Base-by-base conservation (phyloP, 2,888 invertebrate genomes). In the Nymphalis urticae region DNA sequence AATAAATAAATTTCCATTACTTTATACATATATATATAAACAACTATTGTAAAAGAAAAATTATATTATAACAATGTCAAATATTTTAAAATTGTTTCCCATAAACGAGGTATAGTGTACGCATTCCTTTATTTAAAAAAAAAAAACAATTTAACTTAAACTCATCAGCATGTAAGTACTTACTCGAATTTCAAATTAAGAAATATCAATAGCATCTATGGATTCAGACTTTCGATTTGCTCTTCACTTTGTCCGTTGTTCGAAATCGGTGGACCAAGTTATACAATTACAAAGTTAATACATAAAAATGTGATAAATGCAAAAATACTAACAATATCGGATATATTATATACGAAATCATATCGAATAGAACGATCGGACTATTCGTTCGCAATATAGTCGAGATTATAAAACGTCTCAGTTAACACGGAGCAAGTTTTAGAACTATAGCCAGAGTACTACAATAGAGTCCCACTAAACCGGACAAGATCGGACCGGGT, bases 161-260 rank as follows among this genome's bases (percentile, higher is more conserved):
- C 66, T 66, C 62, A 63, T 63, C 54, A 66, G 63, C 58, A 62
- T 61, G 64, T 72, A 72, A 72, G 72, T 72, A 72, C 72, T 59
- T 62, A 58, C 13, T 50, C 47, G 59, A 58, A 60, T 58, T 51
- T 13, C 51, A 19, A 71, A 58, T 51, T 54, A 50, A 51, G 51
- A 63, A 42, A 65, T 58, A 53, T 53, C 27, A 56, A 66, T 72
- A 72, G 72, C 72, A 64, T 72, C 72, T 72, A 72, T 64, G 42
- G 42, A 64, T 66, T 67, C 71, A 69, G 69, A 72, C 69, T 72
- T 72, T 58, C 53, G 42, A 60, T 65, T 69, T 66, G 66, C 64
- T 71, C 60, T 56, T 69, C 13, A 36, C 19, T 68, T 56, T 58
- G 56, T 32, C 62, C 67, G 56, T 65, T 62, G 64, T 69, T 71